Percentiles rank a stretch among this genome's conserved stretches.
phyloP scores from a whole-genome alignment of 1,140 invertebrate species.

The Cotesia glomerata region DNA sequence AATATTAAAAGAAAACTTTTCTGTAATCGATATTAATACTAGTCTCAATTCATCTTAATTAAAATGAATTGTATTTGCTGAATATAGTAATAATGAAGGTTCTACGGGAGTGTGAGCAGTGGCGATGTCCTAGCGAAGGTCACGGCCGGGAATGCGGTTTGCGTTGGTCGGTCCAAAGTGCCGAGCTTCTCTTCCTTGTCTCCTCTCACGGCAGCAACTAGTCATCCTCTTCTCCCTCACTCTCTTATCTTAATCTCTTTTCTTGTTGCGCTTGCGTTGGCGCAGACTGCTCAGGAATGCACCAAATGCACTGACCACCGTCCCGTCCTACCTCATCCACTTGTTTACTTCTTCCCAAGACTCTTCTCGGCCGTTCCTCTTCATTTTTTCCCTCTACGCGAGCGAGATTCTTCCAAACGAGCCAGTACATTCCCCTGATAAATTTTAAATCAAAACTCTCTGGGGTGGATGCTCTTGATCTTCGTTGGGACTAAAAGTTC shows the following conservation, averaged over 20 bases:
- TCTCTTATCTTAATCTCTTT: background rate
- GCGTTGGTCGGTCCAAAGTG: conserved; percentile 56
- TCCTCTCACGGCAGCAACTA: conserved; percentile 2
- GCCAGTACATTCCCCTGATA: background rate
- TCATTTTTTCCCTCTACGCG: conserved; percentile 11
- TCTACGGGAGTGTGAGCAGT: conserved; percentile 45
- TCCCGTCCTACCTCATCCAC: conserved; percentile 39
- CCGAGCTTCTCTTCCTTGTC: conserved; percentile 38
- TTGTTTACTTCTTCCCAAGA: conserved; percentile 53
- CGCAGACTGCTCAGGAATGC: conserved; percentile 55
- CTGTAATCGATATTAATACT: too few species aligned
- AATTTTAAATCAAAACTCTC: conserved; percentile 8
- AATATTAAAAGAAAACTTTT: too few species aligned
- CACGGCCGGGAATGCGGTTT: conserved; percentile 64
- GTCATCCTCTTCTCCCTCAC: conserved; percentile 11
- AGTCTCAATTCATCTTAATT: too few species aligned
- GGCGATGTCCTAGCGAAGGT: conserved; percentile 66
- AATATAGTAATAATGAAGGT: background rate
- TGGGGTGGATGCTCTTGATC: too few species aligned
- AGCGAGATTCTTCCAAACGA: background rate
- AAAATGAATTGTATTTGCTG: too few species aligned
- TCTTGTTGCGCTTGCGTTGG: conserved; percentile 25
- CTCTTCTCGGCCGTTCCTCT: conserved; percentile 17
- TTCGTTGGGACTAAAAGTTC: too few species aligned
- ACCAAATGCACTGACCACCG: conserved; percentile 50